Evolutionary conservation across 1,140 invertebrate genomes (phyloP), one percentile per base, ranked within the genome.

Genomic region (Eubasilissa regina): DNA sequence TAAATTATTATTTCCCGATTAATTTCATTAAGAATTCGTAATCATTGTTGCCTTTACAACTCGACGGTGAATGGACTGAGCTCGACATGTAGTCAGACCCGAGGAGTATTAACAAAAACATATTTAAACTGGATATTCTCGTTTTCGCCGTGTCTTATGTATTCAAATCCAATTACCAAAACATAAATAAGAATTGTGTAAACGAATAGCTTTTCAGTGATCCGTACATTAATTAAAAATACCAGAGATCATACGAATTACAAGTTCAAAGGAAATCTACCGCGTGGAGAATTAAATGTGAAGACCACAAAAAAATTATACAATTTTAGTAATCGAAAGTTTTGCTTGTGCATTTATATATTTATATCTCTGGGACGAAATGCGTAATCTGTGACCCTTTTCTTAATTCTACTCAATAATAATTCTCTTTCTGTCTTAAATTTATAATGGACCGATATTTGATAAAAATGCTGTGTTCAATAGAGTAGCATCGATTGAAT

Each of bases 161-260:
- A 74, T 56, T 74, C 72, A 74, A 74, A 74, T 74, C 72, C 72
- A 74, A 58, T 74, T 74, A 74, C 43, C 72, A 56, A 58, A 74
- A 74, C 72, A 74, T 56, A 74, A 74, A 74, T 56, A 70, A 58
- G 51, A 58, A 74, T 58, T 56, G 51, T 58, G 55, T 56, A 74
- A 74, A 74, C 25, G 72, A 74, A 56, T 74, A 53, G 51, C 48
- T 35, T 56, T 74, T 56, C 72, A 56, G 13, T 74, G 72, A 74
- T 74, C 55, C 53, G 21, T 15, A 47, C 55, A 74, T 74, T 74
- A 74, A 74, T 74, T 74, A 74, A 74, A 56, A 74, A 70, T 70
- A 48, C 66, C 66, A 21, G 17, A 48, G 45, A 70, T 70, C 48
- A 70, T 25, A 25, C 19, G 66, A 53, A 70, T 48, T 48, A 70